phyloP scores from a whole-genome alignment of 2,888 invertebrate species.

The Ellobium chinense region DNA sequence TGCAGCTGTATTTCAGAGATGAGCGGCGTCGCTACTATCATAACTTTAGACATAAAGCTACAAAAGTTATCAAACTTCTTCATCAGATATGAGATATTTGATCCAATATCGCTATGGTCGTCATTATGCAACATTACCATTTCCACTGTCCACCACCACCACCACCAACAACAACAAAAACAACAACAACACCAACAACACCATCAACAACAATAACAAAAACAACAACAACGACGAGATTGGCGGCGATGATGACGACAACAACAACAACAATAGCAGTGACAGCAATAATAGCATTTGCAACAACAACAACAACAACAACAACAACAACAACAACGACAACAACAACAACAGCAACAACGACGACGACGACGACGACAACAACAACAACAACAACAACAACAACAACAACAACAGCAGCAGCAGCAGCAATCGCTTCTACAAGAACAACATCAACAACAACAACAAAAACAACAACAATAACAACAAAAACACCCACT shows the following conservation, averaged over 20 bases:
- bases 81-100: too few relatives aligned
- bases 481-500: neutral
- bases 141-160: too few relatives aligned
- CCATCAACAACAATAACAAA: neutral
- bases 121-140: neutral
- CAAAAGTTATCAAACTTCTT: too few relatives aligned
- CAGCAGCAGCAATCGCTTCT: neutral
- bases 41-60: too few relatives aligned
- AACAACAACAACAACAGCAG: neutral
- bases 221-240: neutral
- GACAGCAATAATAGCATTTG: neutral
- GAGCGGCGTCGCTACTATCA: too few relatives aligned
- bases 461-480: neutral
- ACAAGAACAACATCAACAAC: neutral
- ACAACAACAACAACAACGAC: constrained; percentile 15
- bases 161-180: constrained; percentile 1
- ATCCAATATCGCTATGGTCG: neutral
- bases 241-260: neutral
- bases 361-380: neutral
- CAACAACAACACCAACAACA: constrained; percentile 21
- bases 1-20: too few relatives aligned
- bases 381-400: neutral
- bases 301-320: constrained; percentile 10
- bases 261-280: neutral
- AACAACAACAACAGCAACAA: neutral